Percentiles rank a stretch among this genome's conserved stretches.
These are phyloP conservation scores for Merodon equestris DNA, from an alignment of 2,888 invertebrate species.

Conservation along the genomic window DNA sequence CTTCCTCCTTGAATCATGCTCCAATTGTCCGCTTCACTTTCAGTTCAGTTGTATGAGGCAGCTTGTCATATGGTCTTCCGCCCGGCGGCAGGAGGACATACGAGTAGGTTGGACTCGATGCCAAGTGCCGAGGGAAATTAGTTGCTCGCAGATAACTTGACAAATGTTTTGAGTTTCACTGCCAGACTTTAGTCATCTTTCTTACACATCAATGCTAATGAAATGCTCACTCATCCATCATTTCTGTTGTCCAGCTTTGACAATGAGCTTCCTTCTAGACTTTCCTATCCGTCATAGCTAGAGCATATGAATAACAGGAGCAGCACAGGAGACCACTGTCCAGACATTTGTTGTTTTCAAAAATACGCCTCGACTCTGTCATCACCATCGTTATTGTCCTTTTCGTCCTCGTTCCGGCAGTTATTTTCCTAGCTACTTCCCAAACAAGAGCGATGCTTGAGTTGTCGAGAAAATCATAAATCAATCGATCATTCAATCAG, in stretches of 20 bases:
- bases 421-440: background rate
- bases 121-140: slow-evolving; percentile 6
- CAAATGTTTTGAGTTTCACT: background rate
- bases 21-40: slow-evolving; percentile 42
- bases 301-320: slow-evolving; percentile 20
- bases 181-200: background rate
- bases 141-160: background rate
- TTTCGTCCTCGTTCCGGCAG: slow-evolving; percentile 6
- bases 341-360: slow-evolving; percentile 55
- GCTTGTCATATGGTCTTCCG: slow-evolving; percentile 13
- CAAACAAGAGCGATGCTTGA: slow-evolving; percentile 42
- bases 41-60: slow-evolving; percentile 7
- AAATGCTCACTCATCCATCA: slow-evolving; percentile 36
- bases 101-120: slow-evolving; percentile 11
- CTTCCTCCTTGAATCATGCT: slow-evolving; percentile 27
- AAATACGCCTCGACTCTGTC: slow-evolving; percentile 34
- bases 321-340: slow-evolving; percentile 2
- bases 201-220: slow-evolving; percentile 34
- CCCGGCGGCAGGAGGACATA: background rate
- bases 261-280: too few species aligned
- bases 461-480: slow-evolving; percentile 56
- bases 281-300: slow-evolving; percentile 8
- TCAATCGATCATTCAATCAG: slow-evolving; percentile 63
- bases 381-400: slow-evolving; percentile 15
- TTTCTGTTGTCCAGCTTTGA: too few species aligned